phyloP scores from a whole-genome alignment of 2,888 invertebrate genomes.

The Matsumyia berberina region DNA sequence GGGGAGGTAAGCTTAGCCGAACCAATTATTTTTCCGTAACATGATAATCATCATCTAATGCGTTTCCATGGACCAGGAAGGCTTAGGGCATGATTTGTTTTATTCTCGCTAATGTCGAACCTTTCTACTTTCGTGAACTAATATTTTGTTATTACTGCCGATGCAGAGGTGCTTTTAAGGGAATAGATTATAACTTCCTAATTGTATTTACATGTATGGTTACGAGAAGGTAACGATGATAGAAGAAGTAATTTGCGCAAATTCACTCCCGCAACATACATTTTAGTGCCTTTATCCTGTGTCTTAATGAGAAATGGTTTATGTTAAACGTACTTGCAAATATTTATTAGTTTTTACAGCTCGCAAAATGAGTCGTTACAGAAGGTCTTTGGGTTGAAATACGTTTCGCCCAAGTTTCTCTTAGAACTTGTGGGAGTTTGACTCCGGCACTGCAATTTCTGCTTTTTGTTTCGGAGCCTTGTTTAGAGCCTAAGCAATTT shows the following conservation, averaged over 20 bases:
- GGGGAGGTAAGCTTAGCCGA: not conserved
- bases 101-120: not conserved
- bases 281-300: not conserved
- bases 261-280: not conserved
- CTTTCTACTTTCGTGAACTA: not conserved
- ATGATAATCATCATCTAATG: conserved; percentile 10
- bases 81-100: conserved; percentile 4
- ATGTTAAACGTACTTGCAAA: not conserved
- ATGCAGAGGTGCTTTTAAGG: conserved; percentile 25
- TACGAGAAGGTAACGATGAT: not conserved
- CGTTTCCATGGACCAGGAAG: conserved; percentile 4
- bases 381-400: too few relatives aligned
- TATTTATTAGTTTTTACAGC: too few relatives aligned
- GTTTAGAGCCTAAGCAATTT: too few relatives aligned
- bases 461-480: too few relatives aligned
- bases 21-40: not conserved
- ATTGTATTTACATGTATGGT: conserved; percentile 7
- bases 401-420: too few relatives aligned
- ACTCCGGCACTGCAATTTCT: too few relatives aligned
- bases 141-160: conserved; percentile 2
- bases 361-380: too few relatives aligned
- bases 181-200: not conserved
- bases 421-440: too few relatives aligned
- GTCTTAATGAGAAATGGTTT: not conserved
- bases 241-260: not conserved